Base-by-base conservation (phyloP, 2,888 invertebrate species). In the Drosophila prolongata region DNA sequence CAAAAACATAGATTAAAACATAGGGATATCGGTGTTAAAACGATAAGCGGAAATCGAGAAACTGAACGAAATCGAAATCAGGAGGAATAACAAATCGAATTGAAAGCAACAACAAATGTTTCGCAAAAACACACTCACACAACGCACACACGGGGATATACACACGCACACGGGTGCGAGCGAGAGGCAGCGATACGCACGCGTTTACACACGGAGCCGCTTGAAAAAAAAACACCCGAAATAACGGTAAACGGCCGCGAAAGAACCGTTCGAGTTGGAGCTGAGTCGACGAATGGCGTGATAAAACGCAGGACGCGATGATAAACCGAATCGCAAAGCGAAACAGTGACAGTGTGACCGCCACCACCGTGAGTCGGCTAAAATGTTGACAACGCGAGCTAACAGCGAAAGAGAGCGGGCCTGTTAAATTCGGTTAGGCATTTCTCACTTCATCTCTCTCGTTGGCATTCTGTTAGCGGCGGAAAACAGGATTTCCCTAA, bases 1-100 rank as follows among this genome's bases (percentile, higher is more conserved):
- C 62, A 67, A 66, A 61, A 71, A 69, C 56, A 70, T 54, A 38
- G 35, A 55, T 50, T 56, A 56, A 44, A 19, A 14, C 27, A 60
- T 53, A 57, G 40, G 34, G 3, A 19, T 5, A 1, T 6, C 16
- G 11, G n/a, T 1, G 24, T n/a, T 1, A n/a, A 27, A 46, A 46
- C 24, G n/a, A 38, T 38, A 38, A 38, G 13, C 38, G 38, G 8
- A 30, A 30, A 30, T 30, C 30, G 8, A 8, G 30, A 9, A 30
- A 30, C 30, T 1, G 2, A 30, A 30, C 30, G 30, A 30, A 47
- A 30, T 44, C 24, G 14, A 14, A 47, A 47, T 35, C 11, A 38
- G 10, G 9, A 14, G 8, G 13, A 34, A 27, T 47, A 47, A 30
- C 14, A 30, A 14, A 11, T 14, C 1, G 14, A 47, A 35, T 35